phyloP scores from a whole-genome alignment of 1,140 invertebrate genomes.

The Calephelis nemesis region DNA sequence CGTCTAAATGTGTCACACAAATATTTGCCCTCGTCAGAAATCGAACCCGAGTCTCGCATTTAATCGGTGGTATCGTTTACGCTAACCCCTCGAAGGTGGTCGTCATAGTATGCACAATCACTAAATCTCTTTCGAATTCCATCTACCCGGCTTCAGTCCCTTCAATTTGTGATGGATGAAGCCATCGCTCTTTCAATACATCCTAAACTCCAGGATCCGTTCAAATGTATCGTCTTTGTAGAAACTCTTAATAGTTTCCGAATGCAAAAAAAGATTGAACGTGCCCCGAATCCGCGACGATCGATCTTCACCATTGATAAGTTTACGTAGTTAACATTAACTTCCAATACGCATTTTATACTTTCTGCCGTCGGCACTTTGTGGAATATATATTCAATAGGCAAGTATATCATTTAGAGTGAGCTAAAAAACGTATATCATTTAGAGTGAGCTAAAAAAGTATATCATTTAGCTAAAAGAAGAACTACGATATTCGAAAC shows the following conservation, averaged over 20 bases:
- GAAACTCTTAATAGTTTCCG: constrained; percentile 13
- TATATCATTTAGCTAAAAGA: too few species aligned
- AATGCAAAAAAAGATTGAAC: constrained; percentile 18
- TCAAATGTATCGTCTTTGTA: constrained; percentile 14
- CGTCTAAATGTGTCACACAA: too few species aligned
- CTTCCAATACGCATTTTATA: background rate
- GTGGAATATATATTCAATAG: too few species aligned
- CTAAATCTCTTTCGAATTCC: constrained; percentile 4
- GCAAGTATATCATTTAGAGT: too few species aligned
- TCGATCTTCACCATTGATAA: constrained; percentile 1
- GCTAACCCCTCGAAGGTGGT: too few species aligned
- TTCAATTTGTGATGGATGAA: constrained; percentile 15
- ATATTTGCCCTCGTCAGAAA: too few species aligned
- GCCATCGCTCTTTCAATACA: constrained; percentile 4
- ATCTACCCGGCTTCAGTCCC: constrained; percentile 1
- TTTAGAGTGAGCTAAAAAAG: too few species aligned
- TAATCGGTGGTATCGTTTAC: too few species aligned
- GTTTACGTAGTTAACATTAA: background rate
- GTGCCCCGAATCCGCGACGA: background rate
- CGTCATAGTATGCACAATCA: background rate
- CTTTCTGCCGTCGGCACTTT: too few species aligned
- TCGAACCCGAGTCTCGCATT: too few species aligned
- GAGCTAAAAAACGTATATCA: too few species aligned
- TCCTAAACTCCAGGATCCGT: constrained; percentile 7
- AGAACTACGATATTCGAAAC: too few species aligned